Percentiles rank a stretch among this genome's conserved stretches.
phyloP scores from a whole-genome alignment of 1,140 invertebrate genomes.

The Drosophila arizonae region DNA sequence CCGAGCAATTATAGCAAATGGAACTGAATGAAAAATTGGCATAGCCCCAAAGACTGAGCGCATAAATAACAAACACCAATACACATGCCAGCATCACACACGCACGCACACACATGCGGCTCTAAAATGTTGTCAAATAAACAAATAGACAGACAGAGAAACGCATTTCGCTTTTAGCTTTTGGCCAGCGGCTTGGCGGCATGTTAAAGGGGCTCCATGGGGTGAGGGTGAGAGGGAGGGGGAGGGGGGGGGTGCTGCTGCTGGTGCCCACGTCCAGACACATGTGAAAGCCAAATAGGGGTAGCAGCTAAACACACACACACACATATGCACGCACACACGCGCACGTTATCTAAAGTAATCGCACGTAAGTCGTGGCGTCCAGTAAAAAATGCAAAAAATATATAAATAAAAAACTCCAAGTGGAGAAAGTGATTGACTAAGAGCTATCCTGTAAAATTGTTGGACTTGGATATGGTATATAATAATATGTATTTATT shows the following conservation, averaged over 20 bases:
- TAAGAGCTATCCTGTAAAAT: constrained; percentile 1
- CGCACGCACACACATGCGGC: constrained; percentile 32
- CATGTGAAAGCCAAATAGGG: constrained; percentile 73
- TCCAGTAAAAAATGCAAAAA: constrained; percentile 78
- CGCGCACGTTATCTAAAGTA: constrained; percentile 62
- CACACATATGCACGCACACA: constrained; percentile 20
- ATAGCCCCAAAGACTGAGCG: constrained; percentile 18
- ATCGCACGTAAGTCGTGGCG: constrained; percentile 76
- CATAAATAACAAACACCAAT: constrained; percentile 62
- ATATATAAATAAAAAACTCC: background rate
- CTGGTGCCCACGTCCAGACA: constrained; percentile 52
- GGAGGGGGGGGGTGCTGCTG: too few species aligned
- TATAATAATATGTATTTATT: too few species aligned
- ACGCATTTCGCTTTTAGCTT: constrained; percentile 58
- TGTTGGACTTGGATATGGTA: too few species aligned
- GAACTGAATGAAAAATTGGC: constrained; percentile 28
- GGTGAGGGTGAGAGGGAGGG: background rate
- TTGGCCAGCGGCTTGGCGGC: constrained; percentile 52
- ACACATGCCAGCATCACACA: constrained; percentile 19
- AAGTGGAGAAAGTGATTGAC: background rate
- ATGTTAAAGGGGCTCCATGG: background rate
- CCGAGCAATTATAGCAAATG: constrained; percentile 7
- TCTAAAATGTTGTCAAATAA: constrained; percentile 75
- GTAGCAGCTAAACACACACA: constrained; percentile 47
- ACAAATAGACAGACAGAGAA: constrained; percentile 65